Evolutionary conservation across 2,888 invertebrate genomes (phyloP), one percentile per base, ranked within the genome.

Genomic region (Isotomurus palustris): DNA sequence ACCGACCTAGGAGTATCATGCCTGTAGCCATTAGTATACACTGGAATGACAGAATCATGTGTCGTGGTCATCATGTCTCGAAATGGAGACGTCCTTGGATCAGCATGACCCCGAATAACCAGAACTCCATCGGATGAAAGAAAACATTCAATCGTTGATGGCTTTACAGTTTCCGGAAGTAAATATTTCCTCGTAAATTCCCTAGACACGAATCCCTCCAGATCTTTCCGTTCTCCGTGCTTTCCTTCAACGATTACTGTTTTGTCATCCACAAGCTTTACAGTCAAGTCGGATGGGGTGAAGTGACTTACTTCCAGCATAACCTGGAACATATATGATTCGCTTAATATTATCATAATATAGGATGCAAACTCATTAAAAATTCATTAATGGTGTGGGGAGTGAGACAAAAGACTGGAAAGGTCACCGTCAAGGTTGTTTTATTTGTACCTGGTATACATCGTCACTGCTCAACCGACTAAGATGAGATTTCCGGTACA

Each of bases 171-270:
- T 8, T 49, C 21, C 22, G 49, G 49, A 17, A 49, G 36, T 21
- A 35, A 35, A 24, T 49, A 49, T 17, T 49, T 49, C n/a, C 49
- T 10, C 3, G 49, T 49, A 49, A 49, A 49, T 17, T 49, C 49
- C 24, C 49, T 17, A 8, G 49, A 29, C 3, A 49, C 49, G 21
- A 49, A 49, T 21, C 49, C 49, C 10, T 49, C 49, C 19, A 24
- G 25, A 21, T 49, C 49, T 35, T 24, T 12, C 12, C 49, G 6
- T 22, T 49, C 49, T 17, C 49, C 35, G 49, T 49, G 49, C 24
- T 49, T 49, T 22, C 49, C 49, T 35, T 49, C 49, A 10, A 49
- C 49, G n/a, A 49, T 49, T 32, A 49, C 49, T 24, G 19, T 32
- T 21, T 32, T 49, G 35, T 49, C 49, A 24, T 49, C 35, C 6